A percentile compares a stretch with the other conserved stretches of the same genome.
These are phyloP conservation scores for Athripsodes cinereus DNA, from an alignment of 2,888 invertebrate genomes.

Conservation along the genomic window DNA sequence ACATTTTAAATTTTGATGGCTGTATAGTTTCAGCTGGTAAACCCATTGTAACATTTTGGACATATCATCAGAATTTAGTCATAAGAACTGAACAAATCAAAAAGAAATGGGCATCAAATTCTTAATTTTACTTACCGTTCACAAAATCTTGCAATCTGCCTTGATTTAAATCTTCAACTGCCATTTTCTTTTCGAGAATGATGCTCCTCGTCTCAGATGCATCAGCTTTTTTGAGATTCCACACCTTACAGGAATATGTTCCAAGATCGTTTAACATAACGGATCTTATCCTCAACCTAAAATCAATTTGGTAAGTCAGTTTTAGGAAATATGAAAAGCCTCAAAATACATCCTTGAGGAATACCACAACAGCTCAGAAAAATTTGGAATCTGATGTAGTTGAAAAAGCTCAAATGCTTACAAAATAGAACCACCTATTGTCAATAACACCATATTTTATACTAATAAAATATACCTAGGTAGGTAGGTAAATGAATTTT, in stretches of 20 bases:
- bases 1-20: too few species aligned
- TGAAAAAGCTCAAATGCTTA: too few species aligned
- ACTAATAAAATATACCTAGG: too few species aligned
- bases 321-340: neutral
- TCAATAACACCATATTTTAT: too few species aligned
- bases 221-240: slow-evolving; percentile 16
- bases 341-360: neutral
- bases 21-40: too few species aligned
- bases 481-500: too few species aligned
- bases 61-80: too few species aligned
- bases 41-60: too few species aligned
- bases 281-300: slow-evolving; percentile 44
- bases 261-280: slow-evolving; percentile 46
- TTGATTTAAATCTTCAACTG: slow-evolving; percentile 5
- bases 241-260: slow-evolving; percentile 38
- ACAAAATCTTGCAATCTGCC: slow-evolving; percentile 20
- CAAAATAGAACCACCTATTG: too few species aligned
- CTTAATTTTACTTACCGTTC: slow-evolving; percentile 12
- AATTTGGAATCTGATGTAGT: too few species aligned
- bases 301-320: neutral
- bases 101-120: neutral
- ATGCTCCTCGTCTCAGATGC: slow-evolving; percentile 28
- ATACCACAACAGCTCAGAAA: neutral
- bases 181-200: slow-evolving; percentile 17
- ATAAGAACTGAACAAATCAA: too few species aligned